Conservation (phyloP, 2,113 vertebrate species). For the Passer domesticus region DNA sequence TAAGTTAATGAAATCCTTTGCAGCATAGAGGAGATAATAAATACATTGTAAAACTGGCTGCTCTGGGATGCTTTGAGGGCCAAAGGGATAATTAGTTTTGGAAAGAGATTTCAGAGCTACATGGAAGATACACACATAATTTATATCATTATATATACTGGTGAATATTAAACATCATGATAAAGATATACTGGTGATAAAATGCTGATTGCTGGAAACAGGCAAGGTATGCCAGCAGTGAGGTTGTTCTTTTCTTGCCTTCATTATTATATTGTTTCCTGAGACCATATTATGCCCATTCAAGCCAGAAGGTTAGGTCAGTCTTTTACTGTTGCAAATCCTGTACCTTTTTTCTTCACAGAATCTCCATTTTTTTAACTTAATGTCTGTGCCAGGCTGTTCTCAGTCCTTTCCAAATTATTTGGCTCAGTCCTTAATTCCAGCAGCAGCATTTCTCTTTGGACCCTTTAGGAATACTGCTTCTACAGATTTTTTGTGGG, state of each 20-base stretch:
- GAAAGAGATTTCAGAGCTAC: not conserved
- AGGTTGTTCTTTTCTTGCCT: not conserved
- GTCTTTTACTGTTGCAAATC: not conserved
- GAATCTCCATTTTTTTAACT: not conserved
- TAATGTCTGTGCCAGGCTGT: not conserved
- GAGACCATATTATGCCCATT: not conserved
- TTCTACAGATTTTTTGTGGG: not conserved
- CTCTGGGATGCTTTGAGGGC: not conserved
- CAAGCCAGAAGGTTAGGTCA: not conserved
- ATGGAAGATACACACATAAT: not conserved
- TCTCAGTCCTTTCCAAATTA: not conserved
- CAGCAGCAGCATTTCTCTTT: not conserved
- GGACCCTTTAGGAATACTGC: not conserved
- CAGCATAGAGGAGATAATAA: not conserved
- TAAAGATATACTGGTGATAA: not conserved
- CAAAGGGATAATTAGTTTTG: conserved; percentile 15
- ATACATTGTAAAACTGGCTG: not conserved
- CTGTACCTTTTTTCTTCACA: not conserved
- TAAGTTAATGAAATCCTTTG: not conserved
- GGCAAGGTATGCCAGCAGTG: not conserved
- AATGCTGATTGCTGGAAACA: not conserved
- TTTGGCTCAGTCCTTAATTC: not conserved
- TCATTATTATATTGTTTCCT: not conserved
- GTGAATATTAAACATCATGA: not conserved
- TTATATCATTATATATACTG: not conserved